Conservation (phyloP, 1,140 invertebrate genomes). For the Trichonephila inaurata region DNA sequence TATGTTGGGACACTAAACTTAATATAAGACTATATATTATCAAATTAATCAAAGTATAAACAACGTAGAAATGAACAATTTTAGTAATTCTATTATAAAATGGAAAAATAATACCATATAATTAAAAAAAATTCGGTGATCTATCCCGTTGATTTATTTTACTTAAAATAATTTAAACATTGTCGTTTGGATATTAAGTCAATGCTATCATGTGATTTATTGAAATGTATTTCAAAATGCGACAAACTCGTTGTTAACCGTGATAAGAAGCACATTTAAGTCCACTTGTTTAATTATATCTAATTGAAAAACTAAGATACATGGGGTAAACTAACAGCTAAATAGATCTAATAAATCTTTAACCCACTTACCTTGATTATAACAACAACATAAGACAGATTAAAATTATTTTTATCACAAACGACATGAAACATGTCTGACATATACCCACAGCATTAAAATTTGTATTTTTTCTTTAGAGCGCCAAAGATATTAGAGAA, state of each 20-base stretch:
- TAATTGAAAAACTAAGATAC: not conserved
- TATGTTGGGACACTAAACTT: too few species aligned
- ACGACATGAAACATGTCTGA: not conserved
- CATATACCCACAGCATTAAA: not conserved
- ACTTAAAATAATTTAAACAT: too few species aligned
- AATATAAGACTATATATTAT: too few species aligned
- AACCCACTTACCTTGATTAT: constrained; percentile 31
- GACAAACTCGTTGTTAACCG: not conserved
- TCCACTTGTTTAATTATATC: not conserved
- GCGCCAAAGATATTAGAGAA: not conserved
- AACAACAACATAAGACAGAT: not conserved
- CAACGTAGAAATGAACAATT: too few species aligned
- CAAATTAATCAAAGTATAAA: too few species aligned
- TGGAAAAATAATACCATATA: too few species aligned
- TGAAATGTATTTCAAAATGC: too few species aligned
- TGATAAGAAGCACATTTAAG: not conserved
- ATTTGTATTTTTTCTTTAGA: not conserved
- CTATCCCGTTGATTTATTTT: too few species aligned
- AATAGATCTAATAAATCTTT: constrained; percentile 9
- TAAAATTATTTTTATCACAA: not conserved
- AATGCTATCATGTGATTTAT: not conserved
- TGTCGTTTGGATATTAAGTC: not conserved
- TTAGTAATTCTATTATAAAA: too few species aligned
- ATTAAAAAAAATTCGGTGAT: too few species aligned
- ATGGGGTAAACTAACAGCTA: not conserved